phyloP scores from a whole-genome alignment of 2,113 vertebrate genomes.

The Athene noctua region DNA sequence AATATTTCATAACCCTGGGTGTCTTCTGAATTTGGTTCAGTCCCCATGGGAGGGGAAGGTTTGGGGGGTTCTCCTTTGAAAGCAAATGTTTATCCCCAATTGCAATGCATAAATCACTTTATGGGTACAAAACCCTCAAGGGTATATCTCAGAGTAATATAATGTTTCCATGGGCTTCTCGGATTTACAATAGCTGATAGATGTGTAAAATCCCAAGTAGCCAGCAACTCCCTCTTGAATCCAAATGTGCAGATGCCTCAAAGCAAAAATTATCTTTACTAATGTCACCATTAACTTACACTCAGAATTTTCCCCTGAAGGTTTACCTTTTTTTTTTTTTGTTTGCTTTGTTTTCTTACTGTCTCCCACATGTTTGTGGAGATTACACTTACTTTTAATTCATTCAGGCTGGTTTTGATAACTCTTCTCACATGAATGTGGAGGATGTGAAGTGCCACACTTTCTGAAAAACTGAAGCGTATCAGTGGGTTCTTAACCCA shows the following conservation, averaged over 20 bases:
- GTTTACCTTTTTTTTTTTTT: not conserved
- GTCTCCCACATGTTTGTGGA: not conserved
- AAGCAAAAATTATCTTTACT: slow-evolving; percentile 6
- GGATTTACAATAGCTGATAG: not conserved
- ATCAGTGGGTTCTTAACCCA: not conserved
- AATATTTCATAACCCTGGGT: not conserved
- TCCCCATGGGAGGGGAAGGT: not conserved
- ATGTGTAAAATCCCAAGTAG: not conserved
- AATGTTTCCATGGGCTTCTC: not conserved
- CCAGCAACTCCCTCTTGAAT: not conserved
- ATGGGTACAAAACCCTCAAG: not conserved
- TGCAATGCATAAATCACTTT: not conserved
- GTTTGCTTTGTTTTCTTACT: not conserved
- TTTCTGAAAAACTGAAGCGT: not conserved
- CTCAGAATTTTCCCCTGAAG: not conserved
- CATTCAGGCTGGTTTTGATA: not conserved
- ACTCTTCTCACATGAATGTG: not conserved
- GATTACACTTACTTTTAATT: not conserved
- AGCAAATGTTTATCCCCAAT: not conserved
- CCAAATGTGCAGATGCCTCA: not conserved
- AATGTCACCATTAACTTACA: not conserved
- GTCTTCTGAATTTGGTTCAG: not conserved
- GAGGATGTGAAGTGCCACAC: not conserved
- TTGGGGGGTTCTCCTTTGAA: not conserved
- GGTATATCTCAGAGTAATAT: not conserved